These are phyloP conservation scores for Caenorhabditis sp. DNA, from an alignment of 2,888 invertebrate species.

Conservation along the genomic window DNA sequence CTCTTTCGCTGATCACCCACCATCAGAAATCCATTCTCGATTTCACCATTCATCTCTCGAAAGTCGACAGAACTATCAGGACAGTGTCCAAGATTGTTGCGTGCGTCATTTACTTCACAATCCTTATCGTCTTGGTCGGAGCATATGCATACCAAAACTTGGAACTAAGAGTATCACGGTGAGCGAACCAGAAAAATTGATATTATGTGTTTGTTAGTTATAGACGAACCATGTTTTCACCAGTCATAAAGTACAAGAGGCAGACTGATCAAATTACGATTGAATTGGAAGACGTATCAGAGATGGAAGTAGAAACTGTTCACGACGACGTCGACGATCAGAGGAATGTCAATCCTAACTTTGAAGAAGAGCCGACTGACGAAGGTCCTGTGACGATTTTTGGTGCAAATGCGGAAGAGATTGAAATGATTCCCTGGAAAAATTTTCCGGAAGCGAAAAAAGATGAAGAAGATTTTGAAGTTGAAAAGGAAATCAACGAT, in stretches of 20 bases:
- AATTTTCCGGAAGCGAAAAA: too few species aligned
- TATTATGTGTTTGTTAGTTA: too few species aligned
- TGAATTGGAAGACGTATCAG: constrained; percentile 12
- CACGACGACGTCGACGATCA: too few species aligned
- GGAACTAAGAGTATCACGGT: constrained; percentile 15
- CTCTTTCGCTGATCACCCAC: not conserved
- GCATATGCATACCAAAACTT: constrained; percentile 10
- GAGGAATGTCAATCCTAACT: too few species aligned
- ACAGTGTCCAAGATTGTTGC: constrained; percentile 14
- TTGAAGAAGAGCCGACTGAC: too few species aligned
- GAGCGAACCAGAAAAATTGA: not conserved
- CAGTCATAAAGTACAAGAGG: constrained; percentile 11
- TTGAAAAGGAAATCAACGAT: constrained; percentile 2
- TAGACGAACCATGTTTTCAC: constrained; percentile 12
- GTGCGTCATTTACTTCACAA: constrained; percentile 17
- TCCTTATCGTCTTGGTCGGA: constrained; percentile 7
- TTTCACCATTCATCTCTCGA: constrained; percentile 4
- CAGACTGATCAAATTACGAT: constrained; percentile 31
- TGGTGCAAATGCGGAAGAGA: too few species aligned
- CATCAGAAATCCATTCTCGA: not conserved
- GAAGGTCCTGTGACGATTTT: too few species aligned
- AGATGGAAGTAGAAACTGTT: too few species aligned
- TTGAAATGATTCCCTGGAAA: too few species aligned
- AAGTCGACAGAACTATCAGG: constrained; percentile 17
- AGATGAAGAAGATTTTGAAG: too few species aligned